Evolutionary conservation across 2,888 invertebrate species (phyloP).

Genomic region (Drosophila koepferae): DNA sequence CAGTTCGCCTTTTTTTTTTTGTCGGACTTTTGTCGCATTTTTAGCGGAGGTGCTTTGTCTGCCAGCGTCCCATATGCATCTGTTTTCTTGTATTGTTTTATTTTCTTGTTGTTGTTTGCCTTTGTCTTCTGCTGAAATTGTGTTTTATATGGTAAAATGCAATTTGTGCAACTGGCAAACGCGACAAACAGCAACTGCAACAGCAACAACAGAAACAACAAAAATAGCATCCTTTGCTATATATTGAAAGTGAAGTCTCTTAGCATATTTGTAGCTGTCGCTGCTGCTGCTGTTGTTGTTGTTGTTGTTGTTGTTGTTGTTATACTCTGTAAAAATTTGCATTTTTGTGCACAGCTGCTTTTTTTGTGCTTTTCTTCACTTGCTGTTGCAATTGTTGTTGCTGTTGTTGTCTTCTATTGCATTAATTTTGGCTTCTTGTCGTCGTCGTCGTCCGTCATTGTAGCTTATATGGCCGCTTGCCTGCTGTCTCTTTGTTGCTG

Average conservation of each 20-base stretch:
- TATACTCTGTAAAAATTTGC: slow-evolving; percentile 76
- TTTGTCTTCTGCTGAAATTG: slow-evolving; percentile 77
- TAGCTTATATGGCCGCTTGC: slow-evolving; percentile 66
- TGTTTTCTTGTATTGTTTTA: slow-evolving; percentile 25
- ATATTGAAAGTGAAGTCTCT: slow-evolving; percentile 82
- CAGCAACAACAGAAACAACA: slow-evolving; percentile 66
- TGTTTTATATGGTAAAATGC: slow-evolving; percentile 82
- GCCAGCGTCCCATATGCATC: slow-evolving; percentile 38
- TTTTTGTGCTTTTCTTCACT: slow-evolving; percentile 78
- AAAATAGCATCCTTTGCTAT: slow-evolving; percentile 78
- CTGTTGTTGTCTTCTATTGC: slow-evolving; percentile 73
- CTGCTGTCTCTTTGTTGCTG: slow-evolving; percentile 44
- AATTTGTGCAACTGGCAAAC: slow-evolving; percentile 81
- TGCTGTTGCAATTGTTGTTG: slow-evolving; percentile 50
- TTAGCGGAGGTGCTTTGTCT: slow-evolving; percentile 51
- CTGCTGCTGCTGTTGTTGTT: slow-evolving; percentile 33
- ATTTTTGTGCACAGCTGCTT: slow-evolving; percentile 79
- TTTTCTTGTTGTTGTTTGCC: slow-evolving; percentile 31
- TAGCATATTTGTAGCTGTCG: slow-evolving; percentile 69
- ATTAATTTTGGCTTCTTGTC: slow-evolving; percentile 81
- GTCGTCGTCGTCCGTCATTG: slow-evolving; percentile 30
- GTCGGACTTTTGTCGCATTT: slow-evolving; percentile 77
- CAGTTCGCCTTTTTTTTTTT: slow-evolving; percentile 65
- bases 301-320: slow-evolving; percentile 27
- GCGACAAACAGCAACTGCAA: slow-evolving; percentile 77